Conservation (phyloP, 2,113 vertebrate species). For the Brevimyrus niger region DNA sequence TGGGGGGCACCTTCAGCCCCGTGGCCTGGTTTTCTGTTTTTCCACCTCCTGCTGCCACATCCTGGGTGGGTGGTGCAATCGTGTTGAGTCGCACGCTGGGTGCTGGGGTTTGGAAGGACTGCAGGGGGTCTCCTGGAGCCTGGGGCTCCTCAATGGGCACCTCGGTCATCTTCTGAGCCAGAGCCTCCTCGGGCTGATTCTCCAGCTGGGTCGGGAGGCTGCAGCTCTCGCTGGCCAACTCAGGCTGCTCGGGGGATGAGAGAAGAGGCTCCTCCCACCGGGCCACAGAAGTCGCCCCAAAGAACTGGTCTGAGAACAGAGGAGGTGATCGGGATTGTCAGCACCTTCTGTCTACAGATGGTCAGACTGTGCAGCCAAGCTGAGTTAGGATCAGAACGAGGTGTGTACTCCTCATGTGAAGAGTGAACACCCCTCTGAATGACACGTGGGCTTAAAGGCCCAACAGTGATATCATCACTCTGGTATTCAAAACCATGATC, state of each 20-base stretch:
- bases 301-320: conserved; percentile 70
- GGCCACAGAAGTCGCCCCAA: conserved; percentile 60
- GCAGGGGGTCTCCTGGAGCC: conserved; percentile 9
- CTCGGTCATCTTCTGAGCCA: conserved; percentile 44
- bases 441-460: background rate
- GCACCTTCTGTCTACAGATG: background rate
- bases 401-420: background rate
- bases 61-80: conserved; percentile 12
- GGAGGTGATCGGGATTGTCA: background rate
- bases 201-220: conserved; percentile 83
- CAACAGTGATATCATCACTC: background rate
- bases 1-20: conserved; percentile 37
- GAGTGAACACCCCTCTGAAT: background rate
- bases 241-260: conserved; percentile 32
- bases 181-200: conserved; percentile 40
- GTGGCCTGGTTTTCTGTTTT: background rate
- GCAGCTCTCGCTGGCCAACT: conserved; percentile 75
- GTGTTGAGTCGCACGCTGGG: conserved; percentile 17
- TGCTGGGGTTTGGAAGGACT: background rate
- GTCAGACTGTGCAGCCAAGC: background rate
- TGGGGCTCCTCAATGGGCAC: conserved; percentile 42
- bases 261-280: conserved; percentile 45
- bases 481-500: background rate
- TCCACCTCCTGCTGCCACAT: background rate
- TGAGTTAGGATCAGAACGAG: background rate